These are phyloP conservation scores for Rhegmatorhina hoffmannsi DNA, from an alignment of 2,113 vertebrate genomes.

Conservation along the genomic window DNA sequence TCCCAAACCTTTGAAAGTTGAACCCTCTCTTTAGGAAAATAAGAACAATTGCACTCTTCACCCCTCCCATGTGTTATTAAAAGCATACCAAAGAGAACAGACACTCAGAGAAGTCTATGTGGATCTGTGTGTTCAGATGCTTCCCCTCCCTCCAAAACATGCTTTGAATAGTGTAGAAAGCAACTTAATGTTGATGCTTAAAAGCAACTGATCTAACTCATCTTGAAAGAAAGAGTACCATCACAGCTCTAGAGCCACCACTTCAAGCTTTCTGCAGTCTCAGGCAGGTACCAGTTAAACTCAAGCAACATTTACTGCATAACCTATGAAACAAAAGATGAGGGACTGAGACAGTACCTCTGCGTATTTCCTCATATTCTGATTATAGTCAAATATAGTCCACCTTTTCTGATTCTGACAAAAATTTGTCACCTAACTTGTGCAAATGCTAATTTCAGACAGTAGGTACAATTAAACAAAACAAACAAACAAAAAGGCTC, in stretches of 20 bases:
- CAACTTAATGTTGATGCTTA: not conserved
- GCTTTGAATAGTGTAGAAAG: constrained; percentile 29
- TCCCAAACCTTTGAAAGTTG: constrained; percentile 49
- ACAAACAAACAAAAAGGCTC: not conserved
- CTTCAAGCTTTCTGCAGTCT: constrained; percentile 13
- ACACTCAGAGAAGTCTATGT: not conserved
- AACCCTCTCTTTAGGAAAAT: constrained; percentile 3
- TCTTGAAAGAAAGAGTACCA: not conserved
- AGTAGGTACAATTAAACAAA: not conserved
- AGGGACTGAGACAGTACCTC: not conserved
- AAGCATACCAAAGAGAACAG: constrained; percentile 18
- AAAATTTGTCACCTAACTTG: not conserved
- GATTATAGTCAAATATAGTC: not conserved
- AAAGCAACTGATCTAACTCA: not conserved
- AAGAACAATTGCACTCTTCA: constrained; percentile 22
- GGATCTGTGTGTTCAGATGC: not conserved
- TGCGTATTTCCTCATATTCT: not conserved
- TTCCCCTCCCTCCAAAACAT: constrained; percentile 15
- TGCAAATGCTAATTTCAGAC: not conserved
- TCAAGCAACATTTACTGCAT: not conserved
- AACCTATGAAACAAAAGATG: not conserved
- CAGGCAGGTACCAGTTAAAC: not conserved
- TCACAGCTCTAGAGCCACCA: not conserved
- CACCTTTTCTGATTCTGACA: not conserved
- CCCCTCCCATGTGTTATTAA: constrained; percentile 19